Percentiles rank a stretch among this genome's conserved stretches.
These are phyloP conservation scores for Ptiloglossa arizonensis DNA, from an alignment of 1,140 invertebrate species.

Conservation along the genomic window DNA sequence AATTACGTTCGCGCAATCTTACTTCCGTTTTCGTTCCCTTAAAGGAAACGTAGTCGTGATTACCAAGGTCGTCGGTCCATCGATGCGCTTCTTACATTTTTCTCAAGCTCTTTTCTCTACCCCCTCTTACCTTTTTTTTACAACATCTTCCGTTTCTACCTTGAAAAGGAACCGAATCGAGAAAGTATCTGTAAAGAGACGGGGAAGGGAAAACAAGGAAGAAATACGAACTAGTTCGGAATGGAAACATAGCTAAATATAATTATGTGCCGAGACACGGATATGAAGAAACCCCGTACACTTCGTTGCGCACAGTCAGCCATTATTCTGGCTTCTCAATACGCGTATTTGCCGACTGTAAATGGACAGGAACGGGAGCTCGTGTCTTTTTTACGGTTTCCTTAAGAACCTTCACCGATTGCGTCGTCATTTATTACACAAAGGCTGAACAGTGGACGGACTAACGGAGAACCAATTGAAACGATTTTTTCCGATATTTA, in stretches of 20 bases:
- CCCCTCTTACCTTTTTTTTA: not conserved
- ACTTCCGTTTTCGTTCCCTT: not conserved
- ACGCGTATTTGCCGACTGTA: not conserved
- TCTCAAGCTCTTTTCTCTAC: not conserved
- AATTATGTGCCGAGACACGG: not conserved
- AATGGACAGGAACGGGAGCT: not conserved
- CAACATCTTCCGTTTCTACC: not conserved
- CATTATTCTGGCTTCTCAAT: slow-evolving; percentile 38
- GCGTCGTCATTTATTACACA: not conserved
- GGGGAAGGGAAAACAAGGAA: not conserved
- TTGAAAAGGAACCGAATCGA: not conserved
- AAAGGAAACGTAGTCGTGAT: not conserved
- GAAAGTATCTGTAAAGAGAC: not conserved
- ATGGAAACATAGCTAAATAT: not conserved
- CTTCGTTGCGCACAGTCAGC: not conserved
- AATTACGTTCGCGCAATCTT: not conserved
- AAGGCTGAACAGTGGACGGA: not conserved
- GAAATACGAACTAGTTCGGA: not conserved
- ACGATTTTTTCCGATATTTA: too few species aligned
- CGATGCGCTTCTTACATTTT: not conserved
- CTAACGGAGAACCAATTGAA: not conserved
- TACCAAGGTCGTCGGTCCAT: not conserved
- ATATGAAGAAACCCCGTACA: not conserved
- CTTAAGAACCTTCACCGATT: not conserved
- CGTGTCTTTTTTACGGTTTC: slow-evolving; percentile 24